phyloP scores from a whole-genome alignment of 2,113 vertebrate genomes.

The Platysternon megacephalum region DNA sequence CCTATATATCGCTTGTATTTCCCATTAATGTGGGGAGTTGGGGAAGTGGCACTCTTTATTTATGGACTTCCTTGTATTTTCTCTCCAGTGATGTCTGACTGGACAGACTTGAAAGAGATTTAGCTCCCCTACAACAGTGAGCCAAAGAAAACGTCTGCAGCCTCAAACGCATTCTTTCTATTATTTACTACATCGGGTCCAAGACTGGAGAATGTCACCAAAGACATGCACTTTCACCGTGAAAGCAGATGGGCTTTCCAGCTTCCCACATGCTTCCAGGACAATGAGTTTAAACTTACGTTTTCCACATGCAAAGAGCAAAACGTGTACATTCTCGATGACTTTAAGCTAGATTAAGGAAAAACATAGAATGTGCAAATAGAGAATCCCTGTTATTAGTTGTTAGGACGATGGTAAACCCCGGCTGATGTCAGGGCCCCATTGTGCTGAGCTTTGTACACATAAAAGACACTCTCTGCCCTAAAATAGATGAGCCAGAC shows the following conservation, averaged over 20 bases:
- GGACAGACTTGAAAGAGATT: not conserved
- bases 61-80: not conserved
- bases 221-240: accelerated
- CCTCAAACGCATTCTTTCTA: not conserved
- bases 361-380: not conserved
- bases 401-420: not conserved
- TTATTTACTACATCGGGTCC: not conserved
- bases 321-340: not conserved
- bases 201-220: not conserved
- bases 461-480: not conserved
- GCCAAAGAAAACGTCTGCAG: not conserved
- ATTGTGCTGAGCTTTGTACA: not conserved
- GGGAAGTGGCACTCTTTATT: not conserved
- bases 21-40: not conserved
- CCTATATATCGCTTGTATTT: not conserved
- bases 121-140: not conserved
- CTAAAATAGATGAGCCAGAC: not conserved
- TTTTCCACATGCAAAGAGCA: not conserved
- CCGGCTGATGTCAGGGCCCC: not conserved
- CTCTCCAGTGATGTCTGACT: not conserved
- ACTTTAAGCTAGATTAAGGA: slow-evolving; percentile 20
- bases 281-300: not conserved
- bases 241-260: not conserved
- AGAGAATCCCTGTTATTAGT: not conserved
- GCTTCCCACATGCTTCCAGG: accelerated